Evolutionary conservation across 2,113 vertebrate species (phyloP).

Genomic region (Speoplatyrhinus poulsoni): DNA sequence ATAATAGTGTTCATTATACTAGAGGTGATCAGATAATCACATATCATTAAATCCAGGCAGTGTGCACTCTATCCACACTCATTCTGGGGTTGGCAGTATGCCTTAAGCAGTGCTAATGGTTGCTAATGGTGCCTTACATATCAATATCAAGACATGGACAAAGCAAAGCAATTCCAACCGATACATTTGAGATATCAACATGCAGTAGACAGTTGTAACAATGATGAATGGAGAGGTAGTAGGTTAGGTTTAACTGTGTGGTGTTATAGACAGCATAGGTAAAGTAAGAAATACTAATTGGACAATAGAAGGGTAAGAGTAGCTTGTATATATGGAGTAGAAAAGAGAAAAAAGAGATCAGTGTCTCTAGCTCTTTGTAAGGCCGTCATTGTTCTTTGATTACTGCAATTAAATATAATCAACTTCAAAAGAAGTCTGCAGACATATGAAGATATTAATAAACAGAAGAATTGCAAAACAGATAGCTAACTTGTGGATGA

Average conservation of each 20-base stretch:
- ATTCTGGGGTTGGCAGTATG: constrained; percentile 34
- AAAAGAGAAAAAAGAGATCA: background rate
- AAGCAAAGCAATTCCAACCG: constrained; percentile 26
- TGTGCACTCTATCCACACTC: constrained; percentile 36
- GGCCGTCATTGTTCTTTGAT: background rate
- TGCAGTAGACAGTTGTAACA: constrained; percentile 47
- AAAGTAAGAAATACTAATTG: background rate
- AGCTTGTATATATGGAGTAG: background rate
- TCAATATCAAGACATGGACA: constrained; percentile 25
- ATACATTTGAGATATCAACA: constrained; percentile 29
- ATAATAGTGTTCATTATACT: background rate
- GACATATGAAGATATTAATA: too few species aligned
- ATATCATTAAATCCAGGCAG: constrained; percentile 6
- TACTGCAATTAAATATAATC: too few species aligned
- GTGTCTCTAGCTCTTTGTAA: background rate
- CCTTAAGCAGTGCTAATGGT: constrained; percentile 15
- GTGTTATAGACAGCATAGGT: constrained; percentile 6
- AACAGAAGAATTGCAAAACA: too few species aligned
- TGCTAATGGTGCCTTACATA: constrained; percentile 24
- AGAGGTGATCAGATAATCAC: background rate
- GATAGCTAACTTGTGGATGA: background rate
- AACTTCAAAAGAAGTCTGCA: too few species aligned
- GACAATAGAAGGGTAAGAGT: background rate
- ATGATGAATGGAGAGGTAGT: background rate
- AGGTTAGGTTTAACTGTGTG: background rate